Percentiles rank a stretch among this genome's conserved stretches.
These are phyloP conservation scores for Potamarius usumacintae DNA, from an alignment of 2,113 vertebrate genomes.

Conservation along the genomic window DNA sequence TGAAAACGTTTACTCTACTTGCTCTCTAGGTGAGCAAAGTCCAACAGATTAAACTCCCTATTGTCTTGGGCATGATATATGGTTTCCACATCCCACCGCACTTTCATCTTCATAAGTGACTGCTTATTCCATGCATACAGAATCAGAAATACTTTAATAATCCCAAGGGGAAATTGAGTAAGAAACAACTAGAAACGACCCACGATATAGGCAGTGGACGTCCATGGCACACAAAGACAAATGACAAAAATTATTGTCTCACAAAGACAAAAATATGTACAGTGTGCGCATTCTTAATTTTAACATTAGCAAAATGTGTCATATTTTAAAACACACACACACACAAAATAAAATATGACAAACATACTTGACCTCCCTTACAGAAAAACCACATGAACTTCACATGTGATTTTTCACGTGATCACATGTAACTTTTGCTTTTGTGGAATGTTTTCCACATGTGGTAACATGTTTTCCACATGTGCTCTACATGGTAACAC, in stretches of 20 bases:
- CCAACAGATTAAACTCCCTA: constrained; percentile 86
- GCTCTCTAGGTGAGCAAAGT: constrained; percentile 89
- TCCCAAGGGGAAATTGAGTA: too few relatives aligned
- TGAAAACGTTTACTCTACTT: constrained; percentile 65
- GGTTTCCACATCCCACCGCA: constrained; percentile 81
- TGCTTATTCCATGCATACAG: too few relatives aligned
- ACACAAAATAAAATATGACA: not conserved
- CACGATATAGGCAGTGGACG: not conserved
- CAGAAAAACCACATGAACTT: too few relatives aligned
- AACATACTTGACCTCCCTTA: not conserved
- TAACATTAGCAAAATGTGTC: too few relatives aligned
- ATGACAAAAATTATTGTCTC: not conserved
- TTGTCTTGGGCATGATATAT: constrained; percentile 93
- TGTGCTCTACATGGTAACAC: too few relatives aligned
- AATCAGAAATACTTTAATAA: too few relatives aligned
- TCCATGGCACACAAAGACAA: not conserved
- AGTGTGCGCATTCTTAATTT: not conserved
- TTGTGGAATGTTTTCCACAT: too few relatives aligned
- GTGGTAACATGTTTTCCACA: too few relatives aligned
- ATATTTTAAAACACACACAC: not conserved
- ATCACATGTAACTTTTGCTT: too few relatives aligned
- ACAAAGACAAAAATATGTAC: not conserved
- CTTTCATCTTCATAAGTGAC: too few relatives aligned
- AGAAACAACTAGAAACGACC: too few relatives aligned
- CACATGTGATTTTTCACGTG: too few relatives aligned